Evolutionary conservation across 2,888 invertebrate species (phyloP).

Genomic region (Campaea margaritaria): DNA sequence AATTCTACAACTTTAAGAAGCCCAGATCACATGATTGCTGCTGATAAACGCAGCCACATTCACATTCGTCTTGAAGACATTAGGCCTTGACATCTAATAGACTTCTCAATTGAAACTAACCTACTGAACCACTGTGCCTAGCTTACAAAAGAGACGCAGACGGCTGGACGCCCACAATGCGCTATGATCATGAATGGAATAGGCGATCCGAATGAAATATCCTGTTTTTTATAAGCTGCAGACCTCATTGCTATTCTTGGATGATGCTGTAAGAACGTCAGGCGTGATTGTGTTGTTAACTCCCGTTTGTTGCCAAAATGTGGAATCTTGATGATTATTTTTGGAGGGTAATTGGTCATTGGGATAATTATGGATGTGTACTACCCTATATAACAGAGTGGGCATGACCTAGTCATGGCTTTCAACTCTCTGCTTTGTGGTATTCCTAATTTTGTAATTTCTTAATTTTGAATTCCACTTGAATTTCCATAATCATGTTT

Average conservation of each 20-base stretch:
- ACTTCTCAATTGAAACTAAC: slow-evolving; percentile 13
- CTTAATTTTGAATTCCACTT: no score
- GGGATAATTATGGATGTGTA: no score
- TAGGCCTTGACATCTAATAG: slow-evolving; percentile 25
- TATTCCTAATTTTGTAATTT: no score
- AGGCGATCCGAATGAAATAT: slow-evolving; percentile 37
- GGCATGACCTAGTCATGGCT: no score
- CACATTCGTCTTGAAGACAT: slow-evolving; percentile 5
- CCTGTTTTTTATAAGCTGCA: slow-evolving; percentile 34
- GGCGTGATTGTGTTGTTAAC: slow-evolving; percentile 20
- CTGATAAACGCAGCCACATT: background rate
- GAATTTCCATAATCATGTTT: no score
- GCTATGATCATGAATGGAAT: slow-evolving; percentile 25
- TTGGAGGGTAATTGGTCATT: background rate
- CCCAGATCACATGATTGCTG: background rate
- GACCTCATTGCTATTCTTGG: slow-evolving; percentile 34
- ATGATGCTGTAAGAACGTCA: slow-evolving; percentile 21
- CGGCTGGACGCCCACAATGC: slow-evolving; percentile 31
- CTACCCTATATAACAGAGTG: no score
- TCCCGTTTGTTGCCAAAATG: slow-evolving; percentile 14
- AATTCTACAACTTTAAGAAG: no score
- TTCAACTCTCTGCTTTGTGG: no score
- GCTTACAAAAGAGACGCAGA: slow-evolving; percentile 6
- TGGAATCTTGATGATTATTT: background rate
- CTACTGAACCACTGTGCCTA: background rate